These are phyloP conservation scores for western clawed frog (Xenopus tropicalis) DNA, from an alignment of 2,113 vertebrate species.

Conservation along the genomic window UCB_Xtro_10.0 CM004447.2:56549001-56549500, in stretches of 20 bases:
- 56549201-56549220: too few relatives aligned
- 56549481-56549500: not conserved
- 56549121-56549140: too few relatives aligned
- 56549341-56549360: slow-evolving; percentile 71
- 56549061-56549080: too few relatives aligned
- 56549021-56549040: too few relatives aligned
- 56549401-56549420: slow-evolving; percentile 83
- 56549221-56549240: too few relatives aligned
- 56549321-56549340: slow-evolving; percentile 54
- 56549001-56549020: too few relatives aligned
- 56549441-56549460: not conserved
- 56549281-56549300: slow-evolving; percentile 67
- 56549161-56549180: too few relatives aligned
- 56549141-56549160: too few relatives aligned
- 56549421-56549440: slow-evolving; percentile 72
- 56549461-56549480: not conserved
- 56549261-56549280: slow-evolving; percentile 89
- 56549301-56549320: slow-evolving; percentile 57
- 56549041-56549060: too few relatives aligned
- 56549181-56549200: too few relatives aligned
- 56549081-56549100: too few relatives aligned
- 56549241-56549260: slow-evolving; percentile 69
- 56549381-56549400: slow-evolving; percentile 83
- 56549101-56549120: too few relatives aligned
- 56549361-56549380: slow-evolving; percentile 82